Evolutionary conservation across 2,888 invertebrate genomes (phyloP).

Genomic region (Bimastos eiseni): DNA sequence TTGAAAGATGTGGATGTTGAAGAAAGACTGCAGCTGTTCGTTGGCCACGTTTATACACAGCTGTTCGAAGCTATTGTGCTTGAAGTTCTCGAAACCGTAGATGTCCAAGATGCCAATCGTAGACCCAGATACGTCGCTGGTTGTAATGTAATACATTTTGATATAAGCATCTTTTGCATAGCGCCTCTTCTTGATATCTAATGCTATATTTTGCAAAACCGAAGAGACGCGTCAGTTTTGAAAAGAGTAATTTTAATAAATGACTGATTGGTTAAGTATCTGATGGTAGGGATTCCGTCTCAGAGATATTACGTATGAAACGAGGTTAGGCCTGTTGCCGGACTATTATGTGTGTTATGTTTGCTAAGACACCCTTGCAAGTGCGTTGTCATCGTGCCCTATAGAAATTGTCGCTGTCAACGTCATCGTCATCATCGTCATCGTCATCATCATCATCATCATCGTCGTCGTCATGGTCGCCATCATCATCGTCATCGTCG

Average conservation of each 20-base stretch:
- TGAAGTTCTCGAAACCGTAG: conserved; percentile 59
- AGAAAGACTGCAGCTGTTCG: conserved; percentile 59
- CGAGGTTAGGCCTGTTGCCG: not conserved
- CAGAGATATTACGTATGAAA: not conserved
- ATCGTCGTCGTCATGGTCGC: too few species aligned
- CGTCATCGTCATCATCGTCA: too few species aligned
- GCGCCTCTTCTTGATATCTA: too few species aligned
- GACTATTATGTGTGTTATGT: too few species aligned
- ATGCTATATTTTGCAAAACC: conserved; percentile 8
- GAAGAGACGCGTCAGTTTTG: not conserved
- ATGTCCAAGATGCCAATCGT: conserved; percentile 57
- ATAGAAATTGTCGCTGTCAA: too few species aligned
- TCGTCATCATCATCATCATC: too few species aligned
- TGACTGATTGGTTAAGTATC: not conserved
- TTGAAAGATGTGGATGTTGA: conserved; percentile 58
- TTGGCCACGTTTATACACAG: conserved; percentile 61
- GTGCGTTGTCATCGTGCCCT: too few species aligned
- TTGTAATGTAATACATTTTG: not conserved
- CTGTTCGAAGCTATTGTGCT: conserved; percentile 58
- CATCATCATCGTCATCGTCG: too few species aligned
- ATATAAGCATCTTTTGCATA: too few species aligned
- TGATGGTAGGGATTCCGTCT: not conserved
- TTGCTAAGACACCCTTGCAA: too few species aligned
- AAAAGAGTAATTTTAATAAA: not conserved
- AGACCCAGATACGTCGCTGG: conserved; percentile 25